Evolutionary conservation across 2,888 invertebrate species (phyloP), one percentile per base, ranked within the genome.

Genomic region (Tetheella fluctuosa): DNA sequence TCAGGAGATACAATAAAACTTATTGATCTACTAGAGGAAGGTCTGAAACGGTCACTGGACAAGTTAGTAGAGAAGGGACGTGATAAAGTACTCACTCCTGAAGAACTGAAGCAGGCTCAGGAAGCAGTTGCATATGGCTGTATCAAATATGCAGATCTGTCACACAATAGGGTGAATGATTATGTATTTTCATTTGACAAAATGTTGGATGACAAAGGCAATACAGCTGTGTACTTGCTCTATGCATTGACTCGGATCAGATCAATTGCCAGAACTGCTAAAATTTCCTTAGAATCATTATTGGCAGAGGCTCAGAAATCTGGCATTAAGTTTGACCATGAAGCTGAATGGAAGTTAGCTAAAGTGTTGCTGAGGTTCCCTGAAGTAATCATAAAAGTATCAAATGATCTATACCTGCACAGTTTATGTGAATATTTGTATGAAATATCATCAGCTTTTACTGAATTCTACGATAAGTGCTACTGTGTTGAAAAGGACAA

Each of bases 141-240:
- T 83, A 98, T 99, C 61, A 99, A 99, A 86, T 99, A 99, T 87
- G 97, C 99, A 5, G 99, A 99, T 93, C 94, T 99, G 56, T 97
- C 97, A 15, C 98, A 99, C 80, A 98, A 98, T 85, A 95, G 99
- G 64, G 95, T 95, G 61, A 97, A 97, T 83, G 99, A 99, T 82
- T 99, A 99, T 83, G 95, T 99, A 1, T 99, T 99, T 90, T 99
- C 99, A 0, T 99, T 99, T 89, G 99, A 99, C 81, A 98, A 98
- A 94, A 99, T 99, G 99, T 94, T 99, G 67, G 99, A 99, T 81
- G 99, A 99, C 85, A 97, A 97, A 84, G 99, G 99, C 12, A 99
- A 99, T 85, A 99, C 99, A 0, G 99, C 99, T 0, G 99, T 99
- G 0, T 99, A 99, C 84, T 93, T 99, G 58, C 90, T 99, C 8